Percentiles rank a stretch among this genome's conserved stretches.
These are phyloP conservation scores for Sus cebifrons DNA, from an alignment of 2,797 vertebrate species.

Conservation along the genomic window DNA sequence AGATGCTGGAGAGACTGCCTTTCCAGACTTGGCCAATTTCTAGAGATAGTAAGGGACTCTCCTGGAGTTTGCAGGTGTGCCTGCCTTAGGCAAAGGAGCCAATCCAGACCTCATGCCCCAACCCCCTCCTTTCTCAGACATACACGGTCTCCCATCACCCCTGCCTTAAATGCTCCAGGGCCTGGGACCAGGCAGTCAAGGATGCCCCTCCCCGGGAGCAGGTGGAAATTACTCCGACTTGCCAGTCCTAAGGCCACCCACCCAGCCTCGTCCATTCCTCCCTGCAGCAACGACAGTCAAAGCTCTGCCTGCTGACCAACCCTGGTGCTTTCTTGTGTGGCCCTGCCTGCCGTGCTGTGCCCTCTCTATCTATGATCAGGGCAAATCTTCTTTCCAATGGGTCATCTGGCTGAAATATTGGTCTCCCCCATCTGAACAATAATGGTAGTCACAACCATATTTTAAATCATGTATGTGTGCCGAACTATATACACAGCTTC, in stretches of 20 bases:
- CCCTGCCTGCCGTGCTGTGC: rapidly evolving
- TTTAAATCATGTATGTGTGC: neutral
- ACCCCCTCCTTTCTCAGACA: too few relatives aligned
- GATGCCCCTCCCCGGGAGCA: too few relatives aligned
- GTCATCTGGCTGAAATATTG: neutral
- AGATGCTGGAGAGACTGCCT: neutral
- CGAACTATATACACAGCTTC: neutral
- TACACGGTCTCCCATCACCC: too few relatives aligned
- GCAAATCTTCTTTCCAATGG: neutral
- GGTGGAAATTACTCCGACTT: neutral
- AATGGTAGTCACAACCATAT: neutral
- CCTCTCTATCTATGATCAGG: neutral
- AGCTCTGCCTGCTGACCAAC: too few relatives aligned
- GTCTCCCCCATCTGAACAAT: neutral
- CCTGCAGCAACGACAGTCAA: neutral
- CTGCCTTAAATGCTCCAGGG: neutral
- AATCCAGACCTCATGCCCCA: neutral
- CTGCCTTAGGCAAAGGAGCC: neutral
- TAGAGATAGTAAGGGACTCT: neutral
- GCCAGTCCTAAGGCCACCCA: too few relatives aligned
- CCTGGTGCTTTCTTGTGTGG: rapidly evolving
- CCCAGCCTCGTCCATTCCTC: neutral
- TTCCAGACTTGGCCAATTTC: neutral
- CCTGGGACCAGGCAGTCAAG: neutral
- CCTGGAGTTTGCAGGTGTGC: neutral